These are phyloP conservation scores for Berghia stephanieae DNA, from an alignment of 1,140 invertebrate species.

Conservation along the genomic window DNA sequence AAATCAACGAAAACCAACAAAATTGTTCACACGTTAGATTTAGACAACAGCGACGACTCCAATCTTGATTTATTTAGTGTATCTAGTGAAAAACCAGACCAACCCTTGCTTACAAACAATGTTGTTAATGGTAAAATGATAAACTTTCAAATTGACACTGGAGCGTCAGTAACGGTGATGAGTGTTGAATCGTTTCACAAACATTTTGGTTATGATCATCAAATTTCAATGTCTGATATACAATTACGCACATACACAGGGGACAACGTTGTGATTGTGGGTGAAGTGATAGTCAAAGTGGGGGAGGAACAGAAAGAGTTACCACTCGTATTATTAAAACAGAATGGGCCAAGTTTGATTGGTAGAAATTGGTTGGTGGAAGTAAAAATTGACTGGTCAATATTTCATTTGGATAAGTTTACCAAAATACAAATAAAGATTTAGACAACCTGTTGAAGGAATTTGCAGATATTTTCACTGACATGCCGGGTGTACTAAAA, in stretches of 20 bases:
- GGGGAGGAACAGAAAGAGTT: not conserved
- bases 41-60: too few species aligned
- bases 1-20: too few species aligned
- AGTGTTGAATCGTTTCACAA: not conserved
- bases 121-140: not conserved
- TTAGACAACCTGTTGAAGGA: too few species aligned
- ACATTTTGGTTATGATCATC: not conserved
- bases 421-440: not conserved
- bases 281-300: not conserved
- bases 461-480: conserved; percentile 25
- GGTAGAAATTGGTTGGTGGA: not conserved
- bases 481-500: conserved; percentile 27
- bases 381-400: not conserved
- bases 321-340: not conserved
- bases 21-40: too few species aligned
- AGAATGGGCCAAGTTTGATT: too few species aligned
- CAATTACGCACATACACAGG: not conserved
- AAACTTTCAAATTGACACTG: not conserved
- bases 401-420: too few species aligned
- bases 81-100: too few species aligned
- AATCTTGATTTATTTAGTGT: too few species aligned
- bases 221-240: not conserved
- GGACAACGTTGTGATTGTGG: not conserved
- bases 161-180: not conserved
- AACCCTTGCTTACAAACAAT: not conserved